Conservation (phyloP, 1,140 invertebrate species). For the Monochamus saltuarius region DNA sequence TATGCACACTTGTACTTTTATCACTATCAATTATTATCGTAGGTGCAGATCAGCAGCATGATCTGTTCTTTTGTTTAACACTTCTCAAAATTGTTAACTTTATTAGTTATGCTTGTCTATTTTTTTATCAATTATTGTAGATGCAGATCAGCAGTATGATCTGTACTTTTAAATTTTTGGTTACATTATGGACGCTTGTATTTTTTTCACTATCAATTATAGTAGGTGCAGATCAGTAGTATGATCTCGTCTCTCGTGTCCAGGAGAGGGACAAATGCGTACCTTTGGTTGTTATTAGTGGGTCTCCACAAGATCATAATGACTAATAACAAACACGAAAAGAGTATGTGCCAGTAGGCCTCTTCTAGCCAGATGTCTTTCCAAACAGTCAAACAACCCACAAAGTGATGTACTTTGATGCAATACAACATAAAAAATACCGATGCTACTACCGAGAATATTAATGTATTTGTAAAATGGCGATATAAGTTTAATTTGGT, state of each 20-base stretch:
- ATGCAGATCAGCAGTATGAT: too few relatives aligned
- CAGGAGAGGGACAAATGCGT: conserved; percentile 88
- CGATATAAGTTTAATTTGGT: conserved; percentile 88
- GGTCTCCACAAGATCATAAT: conserved; percentile 95
- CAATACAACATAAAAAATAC: conserved; percentile 92
- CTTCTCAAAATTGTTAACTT: too few relatives aligned
- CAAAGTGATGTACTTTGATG: conserved; percentile 62
- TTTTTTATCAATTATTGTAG: too few relatives aligned
- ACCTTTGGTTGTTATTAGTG: conserved; percentile 92
- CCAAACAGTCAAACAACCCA: conserved; percentile 65
- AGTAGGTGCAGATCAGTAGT: too few relatives aligned
- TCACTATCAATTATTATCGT: too few relatives aligned
- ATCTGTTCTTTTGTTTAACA: too few relatives aligned
- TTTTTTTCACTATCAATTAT: too few relatives aligned
- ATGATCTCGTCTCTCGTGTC: conserved; percentile 87
- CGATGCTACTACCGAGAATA: conserved; percentile 85
- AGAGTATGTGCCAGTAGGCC: conserved; percentile 92
- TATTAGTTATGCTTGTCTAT: too few relatives aligned
- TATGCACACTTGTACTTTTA: too few relatives aligned
- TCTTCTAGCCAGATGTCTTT: conserved; percentile 90
- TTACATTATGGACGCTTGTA: too few relatives aligned
- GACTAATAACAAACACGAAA: conserved; percentile 81
- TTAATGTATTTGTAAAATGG: conserved; percentile 91
- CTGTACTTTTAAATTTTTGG: too few relatives aligned
- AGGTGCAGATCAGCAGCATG: too few relatives aligned